Percentiles rank a stretch among this genome's conserved stretches.
phyloP scores from a whole-genome alignment of 2,888 invertebrate species.

The Digitonthophagus gazella region DNA sequence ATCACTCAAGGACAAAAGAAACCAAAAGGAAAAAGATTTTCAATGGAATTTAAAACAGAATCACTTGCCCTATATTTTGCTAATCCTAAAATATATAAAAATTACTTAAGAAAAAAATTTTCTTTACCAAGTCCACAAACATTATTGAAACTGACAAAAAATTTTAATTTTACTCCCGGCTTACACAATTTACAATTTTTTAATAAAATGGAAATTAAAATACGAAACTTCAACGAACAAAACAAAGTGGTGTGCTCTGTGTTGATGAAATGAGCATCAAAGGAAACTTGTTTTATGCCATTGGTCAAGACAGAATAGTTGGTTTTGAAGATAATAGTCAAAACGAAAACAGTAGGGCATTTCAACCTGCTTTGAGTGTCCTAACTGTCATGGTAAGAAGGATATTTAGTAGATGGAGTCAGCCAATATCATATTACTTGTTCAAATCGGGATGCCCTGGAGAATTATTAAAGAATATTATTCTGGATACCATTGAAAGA shows the following conservation, averaged over 20 bases:
- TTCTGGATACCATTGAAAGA: slow-evolving; percentile 13
- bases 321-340: slow-evolving; percentile 24
- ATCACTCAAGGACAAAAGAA: background rate
- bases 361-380: slow-evolving; percentile 16
- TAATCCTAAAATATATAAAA: background rate
- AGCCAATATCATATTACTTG: slow-evolving; percentile 28
- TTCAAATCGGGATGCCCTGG: slow-evolving; percentile 10
- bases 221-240: too few relatives aligned
- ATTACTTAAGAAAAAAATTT: background rate
- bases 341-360: background rate
- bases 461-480: slow-evolving; percentile 17
- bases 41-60: background rate
- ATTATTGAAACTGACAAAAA: background rate
- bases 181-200: background rate
- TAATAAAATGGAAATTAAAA: too few relatives aligned
- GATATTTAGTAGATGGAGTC: slow-evolving; percentile 26
- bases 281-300: too few relatives aligned
- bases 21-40: background rate
- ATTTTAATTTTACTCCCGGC: background rate
- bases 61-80: background rate
- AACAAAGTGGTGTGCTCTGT: slow-evolving; percentile 13
- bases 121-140: background rate
- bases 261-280: slow-evolving; percentile 29
- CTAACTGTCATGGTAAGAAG: slow-evolving; percentile 23
- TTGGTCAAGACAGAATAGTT: too few relatives aligned